Base-by-base conservation (phyloP, 2,113 vertebrate species). In the Stercorarius parasiticus region DNA sequence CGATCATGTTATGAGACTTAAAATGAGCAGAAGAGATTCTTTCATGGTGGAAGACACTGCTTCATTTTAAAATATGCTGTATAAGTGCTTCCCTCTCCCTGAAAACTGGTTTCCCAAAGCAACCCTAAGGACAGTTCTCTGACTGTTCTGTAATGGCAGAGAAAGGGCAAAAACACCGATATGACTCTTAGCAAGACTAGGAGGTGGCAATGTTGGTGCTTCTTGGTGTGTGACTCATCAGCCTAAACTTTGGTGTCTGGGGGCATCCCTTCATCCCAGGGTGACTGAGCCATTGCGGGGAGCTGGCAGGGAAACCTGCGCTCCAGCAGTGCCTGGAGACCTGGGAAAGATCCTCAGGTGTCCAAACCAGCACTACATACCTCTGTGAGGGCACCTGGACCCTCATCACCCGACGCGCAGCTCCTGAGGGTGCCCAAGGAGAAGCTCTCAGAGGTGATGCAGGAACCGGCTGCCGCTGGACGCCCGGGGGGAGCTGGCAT, bases 401-500 rank as follows among this genome's bases (percentile, higher is more conserved):
- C 49, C 40, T 62, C n/a, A 5, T 12, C 40, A 30, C n/a, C 40
- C 2, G 6, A 25, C 40, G 8, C 0, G 13, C 16, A 30, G 5
- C n/a, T 42, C 62, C 38, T 2, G 0, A 12, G 14, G 6, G n/a
- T 3, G 45, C 20, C 3, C 32, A 1, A 34, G 40, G 53, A 21
- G 38, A 11, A 3, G 2, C 11, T 5, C 13, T 19, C 2, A 8
- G 72, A 38, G 47, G 45, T 13, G 6, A 15, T 3, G 6, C 27
- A 21, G 0, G 4, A 65, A 7, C 34, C 1, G 2, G 45, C 13
- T 43, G 8, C 56, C 0, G 4, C 40, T 15, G 56, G 13, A 2
- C 17, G 45, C 34, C 47, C 5, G 4, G 20, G 69, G 26, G 23
- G 21, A 59, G 11, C 76, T 50, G 8, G 8, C 11, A 38, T 7